Base-by-base conservation (phyloP, 2,888 invertebrate species). In the Argynnis bischoffii region DNA sequence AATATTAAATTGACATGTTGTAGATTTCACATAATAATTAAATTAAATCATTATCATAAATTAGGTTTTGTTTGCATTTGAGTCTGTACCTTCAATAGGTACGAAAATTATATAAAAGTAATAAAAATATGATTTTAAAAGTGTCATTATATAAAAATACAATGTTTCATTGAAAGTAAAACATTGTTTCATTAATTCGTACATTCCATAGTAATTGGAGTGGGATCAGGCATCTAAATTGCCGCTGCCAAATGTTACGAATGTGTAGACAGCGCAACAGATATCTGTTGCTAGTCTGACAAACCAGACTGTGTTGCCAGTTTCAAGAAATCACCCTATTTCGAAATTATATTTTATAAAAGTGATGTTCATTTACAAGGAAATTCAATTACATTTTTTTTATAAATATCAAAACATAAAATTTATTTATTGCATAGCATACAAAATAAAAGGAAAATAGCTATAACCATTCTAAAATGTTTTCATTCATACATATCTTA, bases 261-360 rank as follows among this genome's bases (percentile, higher is more conserved):
- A 66, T 55, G 55, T 66, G 55, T 55, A 60, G 55, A 66, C 59
- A 75, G 83, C 84, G 90, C 89, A 89, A 89, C 90, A 90, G 89
- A 81, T 87, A 87, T 81, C 89, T 89, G 90, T 90, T 89, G 90
- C 89, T 79, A 76, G 72, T 63, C 60, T 55, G 61, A 63, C 67
- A 21, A 55, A 11, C n/a, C 57, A 35, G 54, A 2, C 53, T 56
- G 66, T 67, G 71, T 72, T 75, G 69, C 74, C 70, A 67, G 26
- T 31, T 50, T 57, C 35, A 47, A 21, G 14, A 55, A 46, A 60
- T 51, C 66, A 14, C 64, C 64, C 16, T 2, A 11, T 51, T 46
- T 63, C 4, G 3, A 6, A 13, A 46, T 13, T 13, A n/a, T 46
- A 8, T 13, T 14, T 50, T 18, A 57, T 46, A 41, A 47, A 47